These are phyloP conservation scores for Chelonoidis abingdonii DNA, from an alignment of 2,113 vertebrate species.

Conservation along the genomic window DNA sequence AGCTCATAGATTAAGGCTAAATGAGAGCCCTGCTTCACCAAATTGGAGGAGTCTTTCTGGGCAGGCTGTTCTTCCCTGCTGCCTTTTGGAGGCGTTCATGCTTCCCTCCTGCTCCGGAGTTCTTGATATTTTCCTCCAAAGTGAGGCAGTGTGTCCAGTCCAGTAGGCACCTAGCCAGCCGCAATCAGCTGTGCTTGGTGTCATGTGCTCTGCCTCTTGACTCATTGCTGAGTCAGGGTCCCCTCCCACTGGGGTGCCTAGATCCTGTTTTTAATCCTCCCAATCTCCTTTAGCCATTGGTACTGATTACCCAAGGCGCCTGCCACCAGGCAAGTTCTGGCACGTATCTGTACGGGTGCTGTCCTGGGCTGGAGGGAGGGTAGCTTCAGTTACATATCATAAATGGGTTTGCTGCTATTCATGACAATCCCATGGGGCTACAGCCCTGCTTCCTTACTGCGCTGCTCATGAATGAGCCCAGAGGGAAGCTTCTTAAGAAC, in stretches of 20 bases:
- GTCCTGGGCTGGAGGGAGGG: not conserved
- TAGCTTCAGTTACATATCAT: not conserved
- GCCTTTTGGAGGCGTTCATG: not conserved
- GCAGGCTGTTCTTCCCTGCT: not conserved
- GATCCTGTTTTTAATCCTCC: conserved; percentile 53
- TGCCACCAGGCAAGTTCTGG: not conserved
- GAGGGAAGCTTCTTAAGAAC: not conserved
- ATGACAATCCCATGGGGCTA: not conserved
- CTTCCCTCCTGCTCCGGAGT: not conserved
- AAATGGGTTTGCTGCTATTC: not conserved
- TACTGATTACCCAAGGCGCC: not conserved
- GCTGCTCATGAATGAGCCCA: not conserved
- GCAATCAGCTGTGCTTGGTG: not conserved
- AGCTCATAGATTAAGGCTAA: accelerated
- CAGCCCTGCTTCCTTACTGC: not conserved
- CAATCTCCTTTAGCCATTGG: conserved; percentile 9
- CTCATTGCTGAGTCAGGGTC: conserved; percentile 75
- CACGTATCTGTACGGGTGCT: accelerated
- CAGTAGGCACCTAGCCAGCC: conserved; percentile 45
- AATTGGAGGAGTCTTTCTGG: not conserved
- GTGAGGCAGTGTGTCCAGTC: conserved; percentile 14
- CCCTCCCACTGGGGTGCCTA: conserved; percentile 65
- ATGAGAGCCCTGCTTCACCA: not conserved
- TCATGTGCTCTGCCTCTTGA: conserved; percentile 46
- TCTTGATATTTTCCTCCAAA: not conserved